Percentiles rank a stretch among this genome's conserved stretches.
Conservation (phyloP, 1,140 invertebrate species). For the Trichoplusia ni region DNA sequence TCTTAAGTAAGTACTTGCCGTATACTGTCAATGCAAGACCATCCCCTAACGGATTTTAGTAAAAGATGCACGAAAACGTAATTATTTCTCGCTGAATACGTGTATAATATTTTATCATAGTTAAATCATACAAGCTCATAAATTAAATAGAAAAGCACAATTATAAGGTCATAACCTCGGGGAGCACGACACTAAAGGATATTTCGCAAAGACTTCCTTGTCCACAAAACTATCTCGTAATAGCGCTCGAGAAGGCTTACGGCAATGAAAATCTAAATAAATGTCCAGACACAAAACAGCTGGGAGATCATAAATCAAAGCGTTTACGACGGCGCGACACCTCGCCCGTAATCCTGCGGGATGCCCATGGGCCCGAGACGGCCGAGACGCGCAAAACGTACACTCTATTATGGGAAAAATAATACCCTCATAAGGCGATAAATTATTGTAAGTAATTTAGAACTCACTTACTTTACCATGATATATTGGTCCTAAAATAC, state of each 20-base stretch:
- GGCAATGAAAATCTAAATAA: slow-evolving; percentile 46
- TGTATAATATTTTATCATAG: no score
- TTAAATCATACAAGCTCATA: no score
- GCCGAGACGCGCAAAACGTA: slow-evolving; percentile 11
- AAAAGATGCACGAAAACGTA: no score
- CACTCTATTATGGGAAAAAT: slow-evolving; percentile 37
- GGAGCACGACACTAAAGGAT: slow-evolving; percentile 2
- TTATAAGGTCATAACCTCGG: slow-evolving; percentile 4
- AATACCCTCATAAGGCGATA: slow-evolving; percentile 29
- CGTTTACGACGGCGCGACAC: slow-evolving; percentile 45
- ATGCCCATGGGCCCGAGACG: slow-evolving; percentile 10
- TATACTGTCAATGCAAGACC: no score
- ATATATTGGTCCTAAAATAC: neutral
- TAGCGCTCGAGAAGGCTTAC: slow-evolving; percentile 6
- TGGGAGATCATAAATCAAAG: slow-evolving; percentile 45
- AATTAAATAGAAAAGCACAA: slow-evolving; percentile 10
- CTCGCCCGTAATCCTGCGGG: slow-evolving; percentile 29
- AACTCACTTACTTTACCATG: slow-evolving; percentile 26
- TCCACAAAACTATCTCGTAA: slow-evolving; percentile 25
- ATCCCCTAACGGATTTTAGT: no score
- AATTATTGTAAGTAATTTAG: slow-evolving; percentile 48
- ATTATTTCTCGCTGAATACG: no score
- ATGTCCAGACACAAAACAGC: slow-evolving; percentile 42
- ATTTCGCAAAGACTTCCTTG: slow-evolving; percentile 7
- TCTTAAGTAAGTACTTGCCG: no score